These are phyloP conservation scores for Melolontha melolontha DNA, from an alignment of 2,888 invertebrate genomes.

Conservation along the genomic window DNA sequence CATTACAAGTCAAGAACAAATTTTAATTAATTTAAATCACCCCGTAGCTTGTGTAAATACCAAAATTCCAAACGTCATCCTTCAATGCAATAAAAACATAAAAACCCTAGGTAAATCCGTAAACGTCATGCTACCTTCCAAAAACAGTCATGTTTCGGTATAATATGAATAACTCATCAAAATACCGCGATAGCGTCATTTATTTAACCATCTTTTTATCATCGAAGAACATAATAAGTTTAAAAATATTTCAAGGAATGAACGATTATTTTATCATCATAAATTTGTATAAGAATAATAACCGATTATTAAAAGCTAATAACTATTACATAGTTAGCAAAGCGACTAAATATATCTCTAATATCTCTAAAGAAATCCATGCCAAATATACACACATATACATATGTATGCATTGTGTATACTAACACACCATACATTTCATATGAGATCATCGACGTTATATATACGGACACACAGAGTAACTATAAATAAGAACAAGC, in stretches of 20 bases:
- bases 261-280: not conserved
- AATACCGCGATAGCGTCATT: constrained; percentile 17
- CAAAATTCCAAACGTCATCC: too few species aligned
- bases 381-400: constrained; percentile 12
- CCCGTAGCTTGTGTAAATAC: too few species aligned
- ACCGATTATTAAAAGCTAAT: not conserved
- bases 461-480: not conserved
- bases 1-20: too few species aligned
- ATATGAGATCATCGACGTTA: constrained; percentile 28
- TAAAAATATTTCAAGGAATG: constrained; percentile 7
- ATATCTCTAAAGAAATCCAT: not conserved
- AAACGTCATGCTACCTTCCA: constrained; percentile 12
- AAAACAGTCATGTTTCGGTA: not conserved
- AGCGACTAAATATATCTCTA: not conserved
- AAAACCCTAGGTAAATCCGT: constrained; percentile 7
- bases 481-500: constrained; percentile 26
- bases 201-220: constrained; percentile 1
- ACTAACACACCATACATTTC: not conserved
- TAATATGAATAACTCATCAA: constrained; percentile 4
- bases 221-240: constrained; percentile 5
- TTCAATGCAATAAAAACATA: not conserved
- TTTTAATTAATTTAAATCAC: too few species aligned
- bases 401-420: not conserved
- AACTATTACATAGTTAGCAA: too few species aligned
- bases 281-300: not conserved